These are phyloP conservation scores for Anthonomus grandis DNA, from an alignment of 1,140 invertebrate species.

Conservation along the genomic window DNA sequence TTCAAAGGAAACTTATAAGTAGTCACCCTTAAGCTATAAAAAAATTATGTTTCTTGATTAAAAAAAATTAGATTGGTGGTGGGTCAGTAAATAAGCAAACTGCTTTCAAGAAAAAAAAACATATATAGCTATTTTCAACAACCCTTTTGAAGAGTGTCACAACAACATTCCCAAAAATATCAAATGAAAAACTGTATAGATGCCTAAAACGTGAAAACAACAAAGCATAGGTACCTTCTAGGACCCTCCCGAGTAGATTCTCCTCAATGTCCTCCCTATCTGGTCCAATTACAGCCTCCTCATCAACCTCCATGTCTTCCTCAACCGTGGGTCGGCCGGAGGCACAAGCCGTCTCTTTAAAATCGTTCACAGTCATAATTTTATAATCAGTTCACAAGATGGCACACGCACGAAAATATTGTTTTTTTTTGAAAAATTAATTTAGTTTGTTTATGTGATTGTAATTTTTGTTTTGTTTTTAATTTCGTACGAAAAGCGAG, in stretches of 20 bases:
- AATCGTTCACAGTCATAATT: conserved; percentile 47
- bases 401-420: neutral
- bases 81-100: too few species aligned
- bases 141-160: too few species aligned
- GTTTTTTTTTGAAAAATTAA: neutral
- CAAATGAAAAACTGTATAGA: too few species aligned
- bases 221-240: too few species aligned
- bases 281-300: conserved; percentile 30
- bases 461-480: conserved; percentile 1
- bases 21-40: too few species aligned
- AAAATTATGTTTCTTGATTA: too few species aligned
- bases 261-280: conserved; percentile 52
- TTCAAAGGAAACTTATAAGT: too few species aligned
- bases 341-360: conserved; percentile 45
- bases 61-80: too few species aligned
- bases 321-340: conserved; percentile 35
- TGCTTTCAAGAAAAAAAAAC: too few species aligned
- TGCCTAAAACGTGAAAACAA: too few species aligned
- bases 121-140: too few species aligned
- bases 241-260: conserved; percentile 55
- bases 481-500: conserved; percentile 9
- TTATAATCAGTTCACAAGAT: neutral
- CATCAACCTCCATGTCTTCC: conserved; percentile 36
- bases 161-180: too few species aligned
- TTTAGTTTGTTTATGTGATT: conserved; percentile 7